A percentile compares a stretch with the other conserved stretches of the same genome.
These are phyloP conservation scores for Setophaga petechia DNA, from an alignment of 2,113 vertebrate genomes.

Conservation along the genomic window DNA sequence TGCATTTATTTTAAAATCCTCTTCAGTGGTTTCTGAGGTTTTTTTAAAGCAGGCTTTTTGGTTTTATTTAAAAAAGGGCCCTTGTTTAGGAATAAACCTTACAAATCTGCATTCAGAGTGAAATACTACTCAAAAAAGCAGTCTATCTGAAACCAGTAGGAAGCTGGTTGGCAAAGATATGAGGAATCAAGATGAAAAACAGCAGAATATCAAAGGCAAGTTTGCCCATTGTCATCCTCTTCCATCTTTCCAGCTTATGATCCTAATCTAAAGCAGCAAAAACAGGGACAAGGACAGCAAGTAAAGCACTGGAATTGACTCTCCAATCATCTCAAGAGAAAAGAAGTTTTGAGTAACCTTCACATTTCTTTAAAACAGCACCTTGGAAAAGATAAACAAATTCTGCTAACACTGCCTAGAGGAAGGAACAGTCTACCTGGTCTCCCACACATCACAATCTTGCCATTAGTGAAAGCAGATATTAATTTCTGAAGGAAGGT, in stretches of 20 bases:
- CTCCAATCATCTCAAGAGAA: neutral
- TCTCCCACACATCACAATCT: neutral
- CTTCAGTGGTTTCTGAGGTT: neutral
- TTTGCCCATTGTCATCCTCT: neutral
- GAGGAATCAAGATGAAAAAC: neutral
- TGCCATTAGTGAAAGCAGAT: neutral
- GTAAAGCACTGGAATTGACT: neutral
- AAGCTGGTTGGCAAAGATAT: neutral
- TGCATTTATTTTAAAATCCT: neutral
- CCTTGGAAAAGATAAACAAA: neutral
- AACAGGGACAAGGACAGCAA: neutral
- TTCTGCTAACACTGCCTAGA: neutral
- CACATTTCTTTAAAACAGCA: neutral
- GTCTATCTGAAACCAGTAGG: neutral
- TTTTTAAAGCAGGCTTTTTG: neutral
- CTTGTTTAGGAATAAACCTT: neutral
- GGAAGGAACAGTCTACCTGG: neutral
- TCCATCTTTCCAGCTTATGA: neutral
- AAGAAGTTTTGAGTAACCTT: neutral
- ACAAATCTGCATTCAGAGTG: neutral
- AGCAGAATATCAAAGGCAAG: neutral
- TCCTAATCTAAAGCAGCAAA: neutral
- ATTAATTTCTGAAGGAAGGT: neutral
- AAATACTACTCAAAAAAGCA: neutral
- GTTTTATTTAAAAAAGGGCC: neutral